Conservation (phyloP, 2,113 vertebrate genomes). For the Leucosticte australis region DNA sequence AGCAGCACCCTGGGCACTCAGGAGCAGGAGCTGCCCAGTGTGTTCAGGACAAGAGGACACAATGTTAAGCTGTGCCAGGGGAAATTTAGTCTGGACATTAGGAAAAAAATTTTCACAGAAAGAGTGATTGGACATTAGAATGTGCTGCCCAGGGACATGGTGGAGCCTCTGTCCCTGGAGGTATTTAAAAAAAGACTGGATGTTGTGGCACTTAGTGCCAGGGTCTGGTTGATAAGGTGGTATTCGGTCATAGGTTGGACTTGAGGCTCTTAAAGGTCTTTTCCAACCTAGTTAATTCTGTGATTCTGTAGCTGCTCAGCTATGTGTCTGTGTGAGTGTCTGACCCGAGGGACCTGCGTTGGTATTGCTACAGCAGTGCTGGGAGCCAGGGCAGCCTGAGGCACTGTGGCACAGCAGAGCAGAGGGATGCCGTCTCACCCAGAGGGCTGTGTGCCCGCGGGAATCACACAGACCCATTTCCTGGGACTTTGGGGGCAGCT, state of each 20-base stretch:
- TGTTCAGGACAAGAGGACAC: background rate
- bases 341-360: fast-evolving
- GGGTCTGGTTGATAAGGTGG: background rate
- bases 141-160: background rate
- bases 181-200: background rate
- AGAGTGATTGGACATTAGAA: background rate
- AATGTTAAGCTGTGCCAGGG: background rate
- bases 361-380: background rate
- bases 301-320: background rate
- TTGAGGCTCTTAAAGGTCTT: background rate
- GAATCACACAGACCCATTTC: fast-evolving
- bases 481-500: background rate
- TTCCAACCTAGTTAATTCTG: background rate
- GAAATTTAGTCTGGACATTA: background rate
- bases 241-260: background rate
- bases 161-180: background rate
- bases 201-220: background rate
- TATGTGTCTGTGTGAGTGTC: background rate
- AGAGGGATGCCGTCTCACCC: background rate
- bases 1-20: fast-evolving
- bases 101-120: background rate
- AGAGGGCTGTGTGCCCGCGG: fast-evolving
- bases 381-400: background rate
- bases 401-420: background rate
- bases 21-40: background rate